Conservation (phyloP, 2,113 vertebrate species). For the Paedocypris sp. region DNA sequence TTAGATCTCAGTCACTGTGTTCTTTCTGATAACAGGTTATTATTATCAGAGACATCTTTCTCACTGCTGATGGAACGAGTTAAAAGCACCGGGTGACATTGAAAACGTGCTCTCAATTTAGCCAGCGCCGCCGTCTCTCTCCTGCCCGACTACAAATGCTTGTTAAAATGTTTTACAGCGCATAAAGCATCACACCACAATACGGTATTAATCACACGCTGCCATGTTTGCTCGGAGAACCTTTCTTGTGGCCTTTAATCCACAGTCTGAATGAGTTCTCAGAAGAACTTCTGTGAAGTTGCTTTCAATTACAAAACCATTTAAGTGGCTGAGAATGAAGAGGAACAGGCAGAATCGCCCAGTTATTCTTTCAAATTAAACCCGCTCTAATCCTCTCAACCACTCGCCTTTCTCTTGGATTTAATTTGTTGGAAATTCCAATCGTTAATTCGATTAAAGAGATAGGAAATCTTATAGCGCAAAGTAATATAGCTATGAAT, state of each 20-base stretch:
- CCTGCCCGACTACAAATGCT: neutral
- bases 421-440: constrained; percentile 46
- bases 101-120: constrained; percentile 15
- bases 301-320: constrained; percentile 45
- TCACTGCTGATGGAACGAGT: constrained; percentile 36
- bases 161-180: constrained; percentile 24
- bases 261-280: constrained; percentile 30
- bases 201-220: constrained; percentile 26
- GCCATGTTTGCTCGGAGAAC: constrained; percentile 13
- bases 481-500: too few species aligned
- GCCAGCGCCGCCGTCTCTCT: neutral
- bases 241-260: constrained; percentile 18
- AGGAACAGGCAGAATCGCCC: constrained; percentile 30
- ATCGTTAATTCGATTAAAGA: constrained; percentile 37
- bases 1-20: constrained; percentile 52
- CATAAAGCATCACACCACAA: constrained; percentile 15
- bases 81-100: constrained; percentile 41
- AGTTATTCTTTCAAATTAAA: constrained; percentile 54
- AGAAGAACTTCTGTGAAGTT: constrained; percentile 30
- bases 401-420: constrained; percentile 41
- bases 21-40: constrained; percentile 49
- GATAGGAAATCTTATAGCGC: neutral
- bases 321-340: constrained; percentile 35
- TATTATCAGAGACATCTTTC: constrained; percentile 54
- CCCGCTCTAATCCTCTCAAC: constrained; percentile 47